Conservation (phyloP, 2,888 invertebrate genomes). For the Orthonychiurus folsomi region DNA sequence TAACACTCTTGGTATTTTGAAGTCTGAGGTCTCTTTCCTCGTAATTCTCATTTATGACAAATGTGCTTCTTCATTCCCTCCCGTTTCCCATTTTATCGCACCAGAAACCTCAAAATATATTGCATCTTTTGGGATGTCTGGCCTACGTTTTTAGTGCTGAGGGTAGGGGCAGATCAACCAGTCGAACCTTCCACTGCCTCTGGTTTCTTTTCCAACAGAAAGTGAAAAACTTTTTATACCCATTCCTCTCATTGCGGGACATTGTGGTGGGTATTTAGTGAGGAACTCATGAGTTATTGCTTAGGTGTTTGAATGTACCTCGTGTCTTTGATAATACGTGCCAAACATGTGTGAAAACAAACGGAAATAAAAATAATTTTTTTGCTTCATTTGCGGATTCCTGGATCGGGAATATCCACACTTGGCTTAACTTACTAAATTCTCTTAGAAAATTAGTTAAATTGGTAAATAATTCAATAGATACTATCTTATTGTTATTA, state of each 20-base stretch:
- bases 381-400: too few relatives aligned
- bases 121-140: neutral
- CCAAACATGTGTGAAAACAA: neutral
- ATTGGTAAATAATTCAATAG: too few relatives aligned
- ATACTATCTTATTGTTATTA: too few relatives aligned
- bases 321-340: neutral
- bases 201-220: neutral
- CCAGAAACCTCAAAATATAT: neutral
- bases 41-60: neutral
- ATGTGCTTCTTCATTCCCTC: neutral
- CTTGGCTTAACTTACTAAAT: too few relatives aligned
- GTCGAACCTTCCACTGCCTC: neutral
- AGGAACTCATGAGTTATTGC: neutral
- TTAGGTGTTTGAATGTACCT: neutral
- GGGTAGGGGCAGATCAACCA: neutral
- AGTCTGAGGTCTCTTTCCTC: neutral
- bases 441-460: too few relatives aligned
- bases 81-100: neutral
- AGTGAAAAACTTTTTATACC: too few relatives aligned
- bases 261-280: neutral
- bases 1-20: conserved; percentile 1
- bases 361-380: neutral
- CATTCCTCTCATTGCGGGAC: too few relatives aligned
- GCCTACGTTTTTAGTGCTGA: neutral
- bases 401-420: too few relatives aligned